Evolutionary conservation across 2,888 invertebrate species (phyloP), one percentile per base, ranked within the genome.

Genomic region (Gasteruption jaculator): DNA sequence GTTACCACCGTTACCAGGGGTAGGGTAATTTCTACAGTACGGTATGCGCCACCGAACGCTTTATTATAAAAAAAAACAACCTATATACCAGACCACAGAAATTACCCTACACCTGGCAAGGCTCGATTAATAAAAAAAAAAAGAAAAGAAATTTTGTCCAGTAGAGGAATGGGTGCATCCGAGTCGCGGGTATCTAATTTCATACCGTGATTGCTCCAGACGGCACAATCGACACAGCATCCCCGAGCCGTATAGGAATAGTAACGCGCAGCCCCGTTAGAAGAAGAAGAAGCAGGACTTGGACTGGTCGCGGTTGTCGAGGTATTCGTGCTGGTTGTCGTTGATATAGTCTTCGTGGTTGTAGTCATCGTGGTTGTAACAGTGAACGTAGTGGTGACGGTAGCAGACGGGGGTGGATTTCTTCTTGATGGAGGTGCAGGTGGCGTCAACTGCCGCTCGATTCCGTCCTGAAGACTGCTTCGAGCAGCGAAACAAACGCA

Each of bases 361-460:
- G 61, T 61, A 60, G 62, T 57, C 60, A 61, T 49, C 50, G 54
- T 46, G 53, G 40, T 36, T n/a, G n/a, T n/a, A 50, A 41, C 37
- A 45, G 46, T 43, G 50, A 43, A 32, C 43, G 33, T 47, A 16
- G 10, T 56, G 34, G 55, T 55, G 30, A 59, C 50, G 14, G 59
- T 58, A 25, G 61, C 47, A 48, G 57, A 45, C 41, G 57, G 43
- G 41, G 56, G 58, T 53, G 60, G 60, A 50, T 68, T 68, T 59
- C 76, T 74, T 59, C 77, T 73, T 57, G 78, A 77, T 54, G 78
- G 78, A 53, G 77, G 77, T 56, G 77, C 77, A 51, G 78, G 77
- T 58, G 80, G 78, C 69, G 78, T 78, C 73, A 80, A 74, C 73
- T 81, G 81, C 68, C 75, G 73, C 73, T 74, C 74, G 74, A 77